phyloP scores from a whole-genome alignment of 2,113 vertebrate genomes.

The Cyanistes caeruleus region DNA sequence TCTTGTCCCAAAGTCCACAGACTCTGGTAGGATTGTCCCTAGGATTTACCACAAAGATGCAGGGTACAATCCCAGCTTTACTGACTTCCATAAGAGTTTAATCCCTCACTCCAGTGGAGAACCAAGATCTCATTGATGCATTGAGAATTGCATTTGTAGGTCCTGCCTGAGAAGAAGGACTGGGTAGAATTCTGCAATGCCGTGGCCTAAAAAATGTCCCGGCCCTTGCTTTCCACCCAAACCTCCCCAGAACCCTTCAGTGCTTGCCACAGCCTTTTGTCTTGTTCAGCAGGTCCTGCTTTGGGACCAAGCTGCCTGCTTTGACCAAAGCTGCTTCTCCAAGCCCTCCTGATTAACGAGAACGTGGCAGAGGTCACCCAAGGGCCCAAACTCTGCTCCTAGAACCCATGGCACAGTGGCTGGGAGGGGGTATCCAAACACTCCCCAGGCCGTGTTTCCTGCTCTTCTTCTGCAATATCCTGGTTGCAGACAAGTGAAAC shows the following conservation, averaged over 20 bases:
- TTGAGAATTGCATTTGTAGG: not conserved
- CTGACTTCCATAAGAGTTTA: not conserved
- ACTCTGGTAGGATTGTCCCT: not conserved
- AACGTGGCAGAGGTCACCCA: not conserved
- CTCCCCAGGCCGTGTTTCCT: not conserved
- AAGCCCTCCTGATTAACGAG: not conserved
- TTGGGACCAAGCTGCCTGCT: not conserved
- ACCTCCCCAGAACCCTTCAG: not conserved
- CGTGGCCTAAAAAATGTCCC: not conserved
- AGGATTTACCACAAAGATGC: not conserved
- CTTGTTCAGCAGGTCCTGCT: not conserved
- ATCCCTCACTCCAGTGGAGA: not conserved
- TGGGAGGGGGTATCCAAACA: not conserved
- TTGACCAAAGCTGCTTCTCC: not conserved
- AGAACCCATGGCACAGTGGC: not conserved
- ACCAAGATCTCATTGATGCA: not conserved
- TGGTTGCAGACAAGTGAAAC: not conserved
- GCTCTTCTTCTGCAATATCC: not conserved
- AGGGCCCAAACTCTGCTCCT: not conserved
- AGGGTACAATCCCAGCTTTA: not conserved
- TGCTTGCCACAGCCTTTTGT: not conserved
- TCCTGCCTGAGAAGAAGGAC: not conserved
- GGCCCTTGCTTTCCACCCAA: not conserved
- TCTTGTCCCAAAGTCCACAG: not conserved
- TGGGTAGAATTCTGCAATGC: not conserved